A percentile compares a stretch with the other conserved stretches of the same genome.
Evolutionary conservation across 2,888 invertebrate genomes (phyloP).

Genomic region (Trichopria drosophilae): DNA sequence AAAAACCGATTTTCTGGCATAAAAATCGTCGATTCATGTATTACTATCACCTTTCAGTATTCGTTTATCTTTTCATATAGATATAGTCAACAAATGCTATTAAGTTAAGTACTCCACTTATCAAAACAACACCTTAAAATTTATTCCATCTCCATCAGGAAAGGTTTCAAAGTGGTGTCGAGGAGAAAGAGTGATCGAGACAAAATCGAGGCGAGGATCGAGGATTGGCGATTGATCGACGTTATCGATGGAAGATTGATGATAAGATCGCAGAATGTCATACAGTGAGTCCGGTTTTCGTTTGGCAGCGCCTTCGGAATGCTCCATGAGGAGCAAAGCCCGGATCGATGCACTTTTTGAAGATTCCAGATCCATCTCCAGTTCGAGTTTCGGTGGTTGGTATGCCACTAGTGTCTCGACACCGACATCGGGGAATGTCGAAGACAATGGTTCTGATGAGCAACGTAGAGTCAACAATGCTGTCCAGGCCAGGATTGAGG

Average conservation of each 20-base stretch:
- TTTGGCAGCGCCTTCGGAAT: constrained; percentile 52
- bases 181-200: constrained; percentile 9
- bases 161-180: too few species aligned
- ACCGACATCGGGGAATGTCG: constrained; percentile 34
- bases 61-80: too few species aligned
- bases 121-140: not conserved
- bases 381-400: constrained; percentile 46
- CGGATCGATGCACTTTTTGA: constrained; percentile 83
- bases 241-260: too few species aligned
- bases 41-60: too few species aligned
- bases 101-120: too few species aligned
- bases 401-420: constrained; percentile 34
- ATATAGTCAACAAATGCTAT: too few species aligned
- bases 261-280: too few species aligned
- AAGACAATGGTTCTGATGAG: constrained; percentile 55
- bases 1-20: too few species aligned
- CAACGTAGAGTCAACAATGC: constrained; percentile 66
- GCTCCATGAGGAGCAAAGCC: constrained; percentile 55
- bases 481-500: constrained; percentile 84
- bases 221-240: too few species aligned
- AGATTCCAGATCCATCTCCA: constrained; percentile 65
- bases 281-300: constrained; percentile 53
- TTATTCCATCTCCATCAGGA: not conserved
- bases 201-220: constrained; percentile 7
- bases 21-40: too few species aligned